Evolutionary conservation across 2,797 vertebrate species (phyloP), one percentile per base, ranked within the genome.

Genomic region (Astyanax mexicanus): DNA sequence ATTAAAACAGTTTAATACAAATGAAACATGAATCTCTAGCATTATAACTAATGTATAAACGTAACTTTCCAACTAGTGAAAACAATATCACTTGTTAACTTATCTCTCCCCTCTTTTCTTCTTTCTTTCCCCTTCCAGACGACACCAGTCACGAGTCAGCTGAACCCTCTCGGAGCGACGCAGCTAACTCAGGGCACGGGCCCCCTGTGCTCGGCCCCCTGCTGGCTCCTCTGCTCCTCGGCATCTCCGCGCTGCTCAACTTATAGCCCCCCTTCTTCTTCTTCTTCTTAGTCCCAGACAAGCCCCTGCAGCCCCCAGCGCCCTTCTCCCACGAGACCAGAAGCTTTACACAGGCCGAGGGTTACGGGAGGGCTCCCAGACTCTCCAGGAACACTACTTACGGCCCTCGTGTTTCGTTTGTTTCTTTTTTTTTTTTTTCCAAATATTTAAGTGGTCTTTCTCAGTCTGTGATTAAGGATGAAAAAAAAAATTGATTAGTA

Each of bases 101-200:
- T 21, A 5, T 47, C 25, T 10, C 51, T 49, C 12, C 62, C 42
- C 40, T 0, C 42, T 15, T n/a, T n/a, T n/a, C n/a, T n/a, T n/a
- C n/a, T n/a, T n/a, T 78, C 76, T 55, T 75, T 15, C 3, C 65
- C 60, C 52, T 73, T 87, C 86, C 91, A 99, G 98, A 99, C 87
- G 98, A 99, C 87, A 98, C 96, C 62, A 96, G 96, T 89, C 98
- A 98, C 69, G 98, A 99, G 92, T 96, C 97, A 75, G 98, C 98
- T 78, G 97, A 98, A 90, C 97, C 97, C 77, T 98, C 97, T 90
- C 95, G 96, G 86, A 96, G 98, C 3, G 96, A 97, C 79, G 95
- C 95, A 8, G 89, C 97, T 0, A 92, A 90, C n/a, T 93, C 95
- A 6, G 96, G 94, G 57, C 90, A 94, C 32, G 92, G 88, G 85